Conservation (phyloP, 2,113 vertebrate species). For the Datnioides undecimradiatus region DNA sequence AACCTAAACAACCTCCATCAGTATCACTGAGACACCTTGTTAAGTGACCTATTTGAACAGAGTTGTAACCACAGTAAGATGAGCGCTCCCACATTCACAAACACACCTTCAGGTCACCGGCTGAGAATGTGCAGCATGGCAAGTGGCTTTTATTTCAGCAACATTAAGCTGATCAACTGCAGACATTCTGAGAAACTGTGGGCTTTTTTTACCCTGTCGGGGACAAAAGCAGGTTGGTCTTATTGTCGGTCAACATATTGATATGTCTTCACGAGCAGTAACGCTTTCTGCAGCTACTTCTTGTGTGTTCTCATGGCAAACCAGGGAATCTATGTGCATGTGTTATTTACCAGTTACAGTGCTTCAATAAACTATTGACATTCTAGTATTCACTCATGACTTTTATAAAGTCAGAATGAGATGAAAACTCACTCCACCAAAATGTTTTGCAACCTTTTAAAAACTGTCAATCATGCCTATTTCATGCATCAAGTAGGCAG, state of each 20-base stretch:
- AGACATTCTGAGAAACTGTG: not conserved
- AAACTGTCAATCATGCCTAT: not conserved
- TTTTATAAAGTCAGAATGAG: not conserved
- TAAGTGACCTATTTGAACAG: constrained; percentile 33
- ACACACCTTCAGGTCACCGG: constrained; percentile 21
- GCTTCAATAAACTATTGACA: not conserved
- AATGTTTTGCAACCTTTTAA: too few species aligned
- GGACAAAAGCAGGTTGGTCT: not conserved
- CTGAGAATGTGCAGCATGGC: not conserved
- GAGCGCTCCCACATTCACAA: constrained; percentile 8
- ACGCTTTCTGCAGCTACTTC: not conserved
- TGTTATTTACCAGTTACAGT: not conserved
- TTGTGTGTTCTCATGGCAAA: not conserved
- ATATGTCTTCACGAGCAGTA: not conserved
- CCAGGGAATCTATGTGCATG: not conserved
- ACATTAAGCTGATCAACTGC: not conserved
- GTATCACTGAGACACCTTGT: constrained; percentile 19
- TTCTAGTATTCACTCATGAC: not conserved
- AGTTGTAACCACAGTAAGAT: not conserved
- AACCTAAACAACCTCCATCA: constrained; percentile 20
- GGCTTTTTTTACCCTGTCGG: not conserved
- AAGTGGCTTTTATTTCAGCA: constrained; percentile 15
- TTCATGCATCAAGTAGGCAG: not conserved
- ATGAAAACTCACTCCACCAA: too few species aligned
- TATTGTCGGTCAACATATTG: not conserved